Evolutionary conservation across 2,888 invertebrate species (phyloP).

Genomic region (Polydrusus tereticollis): DNA sequence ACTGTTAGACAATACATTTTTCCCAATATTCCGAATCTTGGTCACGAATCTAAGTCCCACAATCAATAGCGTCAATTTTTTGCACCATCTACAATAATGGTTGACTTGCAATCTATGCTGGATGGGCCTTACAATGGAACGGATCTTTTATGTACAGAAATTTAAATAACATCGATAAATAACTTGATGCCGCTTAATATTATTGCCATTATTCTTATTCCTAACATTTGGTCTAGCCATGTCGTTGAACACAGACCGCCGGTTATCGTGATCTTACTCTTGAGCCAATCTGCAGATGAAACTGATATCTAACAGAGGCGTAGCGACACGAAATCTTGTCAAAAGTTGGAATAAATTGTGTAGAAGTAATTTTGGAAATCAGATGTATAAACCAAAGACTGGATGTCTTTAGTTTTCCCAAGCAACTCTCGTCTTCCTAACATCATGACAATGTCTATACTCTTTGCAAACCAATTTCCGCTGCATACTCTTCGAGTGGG

Average conservation of each 20-base stretch:
- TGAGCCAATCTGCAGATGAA: conserved; percentile 45
- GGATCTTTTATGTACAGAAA: conserved; percentile 31
- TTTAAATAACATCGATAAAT: conserved; percentile 46
- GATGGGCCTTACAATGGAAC: conserved; percentile 33
- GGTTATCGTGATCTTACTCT: conserved; percentile 43
- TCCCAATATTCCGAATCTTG: conserved; percentile 32
- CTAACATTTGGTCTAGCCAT: conserved; percentile 43
- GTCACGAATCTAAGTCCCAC: conserved; percentile 28
- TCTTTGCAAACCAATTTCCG: too few relatives aligned
- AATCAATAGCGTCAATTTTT: conserved; percentile 36
- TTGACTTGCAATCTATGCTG: conserved; percentile 17
- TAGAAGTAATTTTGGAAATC: too few relatives aligned
- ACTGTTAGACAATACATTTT: neutral
- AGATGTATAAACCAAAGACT: too few relatives aligned
- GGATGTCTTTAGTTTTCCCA: too few relatives aligned
- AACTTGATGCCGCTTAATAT: conserved; percentile 39
- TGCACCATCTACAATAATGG: conserved; percentile 36
- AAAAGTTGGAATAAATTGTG: too few relatives aligned
- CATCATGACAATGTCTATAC: too few relatives aligned
- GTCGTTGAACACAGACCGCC: conserved; percentile 45
- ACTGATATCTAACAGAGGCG: conserved; percentile 42
- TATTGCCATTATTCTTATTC: conserved; percentile 45
- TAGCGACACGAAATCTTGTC: too few relatives aligned
- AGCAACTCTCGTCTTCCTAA: too few relatives aligned
- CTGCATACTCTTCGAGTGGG: too few relatives aligned